Percentiles rank a stretch among this genome's conserved stretches.
Conservation (phyloP, 2,888 invertebrate species). For the Epicampocera succincta region DNA sequence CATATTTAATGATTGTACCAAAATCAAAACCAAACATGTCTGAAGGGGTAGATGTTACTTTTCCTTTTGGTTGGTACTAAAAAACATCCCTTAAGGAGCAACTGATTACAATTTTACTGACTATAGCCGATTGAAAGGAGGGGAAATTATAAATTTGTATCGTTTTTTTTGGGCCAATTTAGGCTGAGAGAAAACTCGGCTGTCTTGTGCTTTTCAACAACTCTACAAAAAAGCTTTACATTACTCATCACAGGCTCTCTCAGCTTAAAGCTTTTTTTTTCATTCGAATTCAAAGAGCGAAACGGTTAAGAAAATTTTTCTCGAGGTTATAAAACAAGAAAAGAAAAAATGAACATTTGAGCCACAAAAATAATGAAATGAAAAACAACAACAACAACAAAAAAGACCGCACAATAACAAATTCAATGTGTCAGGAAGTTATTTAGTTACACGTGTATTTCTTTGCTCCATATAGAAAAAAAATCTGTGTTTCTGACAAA, state of each 20-base stretch:
- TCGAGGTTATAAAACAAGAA: constrained; percentile 14
- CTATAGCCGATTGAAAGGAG: background rate
- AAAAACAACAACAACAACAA: constrained; percentile 9
- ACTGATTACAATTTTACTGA: constrained; percentile 37
- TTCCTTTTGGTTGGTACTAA: background rate
- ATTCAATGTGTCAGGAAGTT: constrained; percentile 55
- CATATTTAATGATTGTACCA: background rate
- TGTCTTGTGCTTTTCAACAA: background rate
- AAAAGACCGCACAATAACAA: constrained; percentile 63
- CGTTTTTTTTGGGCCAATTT: constrained; percentile 51
- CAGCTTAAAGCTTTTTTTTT: constrained; percentile 1
- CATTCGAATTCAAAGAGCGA: constrained; percentile 32
- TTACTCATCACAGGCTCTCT: background rate
- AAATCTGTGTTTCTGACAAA: constrained; percentile 45
- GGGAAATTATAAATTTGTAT: constrained; percentile 12
- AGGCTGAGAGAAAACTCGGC: background rate
- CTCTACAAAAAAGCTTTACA: constrained; percentile 13
- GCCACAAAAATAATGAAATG: background rate
- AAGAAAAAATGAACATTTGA: background rate
- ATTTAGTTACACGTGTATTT: constrained; percentile 65
- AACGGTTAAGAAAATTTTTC: constrained; percentile 54
- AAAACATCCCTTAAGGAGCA: constrained; percentile 38
- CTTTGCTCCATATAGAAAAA: constrained; percentile 34
- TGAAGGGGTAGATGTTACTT: background rate
- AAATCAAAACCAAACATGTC: background rate